A percentile compares a stretch with the other conserved stretches of the same genome.
These are phyloP conservation scores for Eidolon helvum DNA, from an alignment of 2,113 vertebrate genomes.

Conservation along the genomic window DNA sequence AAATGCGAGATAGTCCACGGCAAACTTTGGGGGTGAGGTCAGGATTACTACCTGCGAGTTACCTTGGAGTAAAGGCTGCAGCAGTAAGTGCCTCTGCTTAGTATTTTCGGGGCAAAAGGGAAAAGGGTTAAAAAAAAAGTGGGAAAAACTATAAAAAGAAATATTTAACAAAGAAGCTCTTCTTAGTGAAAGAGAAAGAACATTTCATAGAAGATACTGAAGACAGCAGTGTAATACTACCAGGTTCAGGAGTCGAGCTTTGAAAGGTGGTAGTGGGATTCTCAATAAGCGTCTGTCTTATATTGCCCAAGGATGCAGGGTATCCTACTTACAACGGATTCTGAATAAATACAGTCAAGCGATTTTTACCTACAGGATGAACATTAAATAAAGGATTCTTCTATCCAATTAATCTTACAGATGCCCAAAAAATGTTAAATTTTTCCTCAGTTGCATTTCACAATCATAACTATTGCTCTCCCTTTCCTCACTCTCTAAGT, in stretches of 20 bases:
- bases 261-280: not conserved
- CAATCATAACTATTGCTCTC: conserved; percentile 62
- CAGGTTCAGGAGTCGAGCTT: too few species aligned
- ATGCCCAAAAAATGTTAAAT: not conserved
- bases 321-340: not conserved
- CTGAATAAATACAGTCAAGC: not conserved
- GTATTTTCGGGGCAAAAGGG: too few species aligned
- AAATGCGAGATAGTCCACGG: too few species aligned
- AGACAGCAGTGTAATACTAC: not conserved
- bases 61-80: too few species aligned
- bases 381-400: not conserved
- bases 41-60: too few species aligned
- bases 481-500: not conserved
- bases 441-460: conserved; percentile 69
- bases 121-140: too few species aligned
- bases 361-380: not conserved
- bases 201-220: not conserved
- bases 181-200: not conserved
- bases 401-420: not conserved
- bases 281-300: not conserved
- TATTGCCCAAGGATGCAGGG: accelerated
- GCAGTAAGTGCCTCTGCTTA: too few species aligned
- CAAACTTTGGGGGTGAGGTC: too few species aligned
- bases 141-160: not conserved
- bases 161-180: not conserved